A percentile compares a stretch with the other conserved stretches of the same genome.
Conservation (phyloP, 2,888 invertebrate species). For the Saturnia pavonia region DNA sequence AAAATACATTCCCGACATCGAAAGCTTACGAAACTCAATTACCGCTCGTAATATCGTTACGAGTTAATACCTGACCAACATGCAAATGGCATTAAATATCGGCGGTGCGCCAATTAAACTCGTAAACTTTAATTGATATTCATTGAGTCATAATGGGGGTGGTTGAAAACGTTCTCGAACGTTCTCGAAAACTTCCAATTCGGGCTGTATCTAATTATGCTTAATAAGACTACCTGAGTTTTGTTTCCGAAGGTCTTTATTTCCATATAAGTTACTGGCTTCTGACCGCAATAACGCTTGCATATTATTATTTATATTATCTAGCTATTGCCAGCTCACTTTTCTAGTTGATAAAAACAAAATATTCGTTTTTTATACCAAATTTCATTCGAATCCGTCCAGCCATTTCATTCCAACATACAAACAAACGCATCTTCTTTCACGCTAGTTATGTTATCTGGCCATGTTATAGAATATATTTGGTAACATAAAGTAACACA, state of each 20-base stretch:
- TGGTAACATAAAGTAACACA: too few relatives aligned
- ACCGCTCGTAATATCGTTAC: slow-evolving; percentile 51
- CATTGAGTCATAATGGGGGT: slow-evolving; percentile 60
- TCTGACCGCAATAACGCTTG: not conserved
- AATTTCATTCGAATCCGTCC: not conserved
- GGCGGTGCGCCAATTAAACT: slow-evolving; percentile 62
- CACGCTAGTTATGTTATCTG: too few relatives aligned
- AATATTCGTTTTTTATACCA: not conserved
- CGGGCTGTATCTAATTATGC: slow-evolving; percentile 46
- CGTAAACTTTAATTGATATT: slow-evolving; percentile 73
- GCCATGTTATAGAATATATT: too few relatives aligned
- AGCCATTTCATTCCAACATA: not conserved
- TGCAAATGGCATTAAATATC: slow-evolving; percentile 71
- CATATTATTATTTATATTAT: not conserved
- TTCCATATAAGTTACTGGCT: not conserved
- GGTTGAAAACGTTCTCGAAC: slow-evolving; percentile 39
- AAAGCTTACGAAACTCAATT: slow-evolving; percentile 59
- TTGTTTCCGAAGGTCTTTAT: not conserved
- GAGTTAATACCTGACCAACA: slow-evolving; percentile 61
- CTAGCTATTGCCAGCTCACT: not conserved
- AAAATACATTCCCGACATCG: slow-evolving; percentile 43
- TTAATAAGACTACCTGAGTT: slow-evolving; percentile 42
- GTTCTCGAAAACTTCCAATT: slow-evolving; percentile 46
- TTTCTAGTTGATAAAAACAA: not conserved
- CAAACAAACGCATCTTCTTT: not conserved